Evolutionary conservation across 2,113 vertebrate species (phyloP).

Genomic region (Penelope pileata): DNA sequence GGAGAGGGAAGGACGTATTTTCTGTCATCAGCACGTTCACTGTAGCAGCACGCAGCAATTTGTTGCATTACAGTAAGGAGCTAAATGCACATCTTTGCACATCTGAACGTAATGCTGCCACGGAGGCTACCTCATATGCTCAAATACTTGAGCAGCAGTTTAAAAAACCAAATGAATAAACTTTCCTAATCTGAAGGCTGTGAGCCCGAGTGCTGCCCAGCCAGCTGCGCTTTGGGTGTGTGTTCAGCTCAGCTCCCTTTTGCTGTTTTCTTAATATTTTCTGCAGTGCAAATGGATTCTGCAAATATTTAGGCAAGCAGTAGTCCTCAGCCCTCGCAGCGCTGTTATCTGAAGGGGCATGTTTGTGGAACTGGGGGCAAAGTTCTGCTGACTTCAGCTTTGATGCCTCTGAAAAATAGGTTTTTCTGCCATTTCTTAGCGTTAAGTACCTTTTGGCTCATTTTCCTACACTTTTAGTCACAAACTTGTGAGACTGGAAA

Average conservation of each 20-base stretch:
- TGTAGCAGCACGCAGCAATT: background rate
- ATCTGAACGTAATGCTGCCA: background rate
- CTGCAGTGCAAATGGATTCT: background rate
- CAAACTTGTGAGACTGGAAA: background rate
- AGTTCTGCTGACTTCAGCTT: background rate
- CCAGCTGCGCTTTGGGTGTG: background rate
- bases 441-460: background rate
- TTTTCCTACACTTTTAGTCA: background rate
- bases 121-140: rapidly evolving
- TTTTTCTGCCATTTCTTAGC: background rate
- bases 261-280: background rate
- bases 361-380: background rate
- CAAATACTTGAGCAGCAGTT: background rate
- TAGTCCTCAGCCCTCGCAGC: background rate
- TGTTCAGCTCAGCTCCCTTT: background rate
- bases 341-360: background rate
- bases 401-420: background rate
- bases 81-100: background rate
- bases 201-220: rapidly evolving
- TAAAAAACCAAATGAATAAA: background rate
- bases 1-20: background rate
- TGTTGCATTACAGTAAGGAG: background rate
- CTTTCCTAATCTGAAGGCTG: background rate
- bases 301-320: background rate
- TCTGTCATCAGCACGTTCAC: background rate